phyloP scores from a whole-genome alignment of 2,888 invertebrate species.

The Diachrysia chrysitis region DNA sequence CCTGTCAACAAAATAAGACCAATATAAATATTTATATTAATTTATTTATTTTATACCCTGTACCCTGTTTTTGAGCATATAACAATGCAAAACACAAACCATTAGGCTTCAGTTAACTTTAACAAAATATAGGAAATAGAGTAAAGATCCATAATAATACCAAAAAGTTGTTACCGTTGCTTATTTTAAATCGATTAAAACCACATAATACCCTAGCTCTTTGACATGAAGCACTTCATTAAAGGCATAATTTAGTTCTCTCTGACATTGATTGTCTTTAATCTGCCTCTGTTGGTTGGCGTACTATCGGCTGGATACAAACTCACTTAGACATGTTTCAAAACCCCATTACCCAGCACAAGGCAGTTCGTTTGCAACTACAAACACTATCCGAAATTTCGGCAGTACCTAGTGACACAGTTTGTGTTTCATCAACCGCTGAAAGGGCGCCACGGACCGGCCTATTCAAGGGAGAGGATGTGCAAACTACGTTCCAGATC shows the following conservation, averaged over 20 bases:
- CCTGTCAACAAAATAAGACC: too few species aligned
- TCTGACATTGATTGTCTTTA: constrained; percentile 48
- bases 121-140: too few species aligned
- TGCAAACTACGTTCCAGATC: constrained; percentile 75
- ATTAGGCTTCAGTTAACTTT: too few species aligned
- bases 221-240: not conserved
- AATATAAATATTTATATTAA: too few species aligned
- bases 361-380: constrained; percentile 76
- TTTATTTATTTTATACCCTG: too few species aligned
- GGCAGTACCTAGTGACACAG: constrained; percentile 82
- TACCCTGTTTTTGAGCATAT: too few species aligned
- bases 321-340: constrained; percentile 59
- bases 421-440: constrained; percentile 86
- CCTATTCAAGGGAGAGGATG: constrained; percentile 75
- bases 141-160: too few species aligned
- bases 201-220: not conserved
- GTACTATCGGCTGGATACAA: constrained; percentile 38
- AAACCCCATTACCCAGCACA: constrained; percentile 76
- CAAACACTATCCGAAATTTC: constrained; percentile 81
- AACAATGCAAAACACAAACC: too few species aligned
- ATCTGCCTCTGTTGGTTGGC: constrained; percentile 43
- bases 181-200: too few species aligned
- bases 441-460: constrained; percentile 71
- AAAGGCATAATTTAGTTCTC: not conserved
- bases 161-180: too few species aligned